phyloP scores from a whole-genome alignment of 2,888 invertebrate genomes.

The Caprella mutica region DNA sequence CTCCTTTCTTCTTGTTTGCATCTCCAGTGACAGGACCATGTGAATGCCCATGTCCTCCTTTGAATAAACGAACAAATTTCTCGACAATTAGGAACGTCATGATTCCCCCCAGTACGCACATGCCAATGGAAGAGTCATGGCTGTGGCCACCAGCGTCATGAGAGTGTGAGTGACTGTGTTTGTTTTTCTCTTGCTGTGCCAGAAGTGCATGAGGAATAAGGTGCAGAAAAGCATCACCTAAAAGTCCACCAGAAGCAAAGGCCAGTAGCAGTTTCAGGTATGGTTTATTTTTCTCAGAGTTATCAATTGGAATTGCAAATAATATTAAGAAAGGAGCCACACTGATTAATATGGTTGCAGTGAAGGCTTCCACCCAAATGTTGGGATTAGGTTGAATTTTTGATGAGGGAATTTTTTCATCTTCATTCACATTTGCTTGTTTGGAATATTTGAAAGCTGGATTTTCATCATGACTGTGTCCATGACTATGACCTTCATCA shows the following conservation, averaged over 20 bases:
- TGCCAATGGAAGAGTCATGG: slow-evolving; percentile 76
- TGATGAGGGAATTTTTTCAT: background rate
- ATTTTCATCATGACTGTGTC: slow-evolving; percentile 23
- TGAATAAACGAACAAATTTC: slow-evolving; percentile 75
- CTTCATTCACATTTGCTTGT: slow-evolving; percentile 22
- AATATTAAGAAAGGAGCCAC: slow-evolving; percentile 87
- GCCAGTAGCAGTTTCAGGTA: slow-evolving; percentile 78
- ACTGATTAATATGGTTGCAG: slow-evolving; percentile 85
- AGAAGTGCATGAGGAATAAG: slow-evolving; percentile 89
- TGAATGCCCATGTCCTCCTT: slow-evolving; percentile 67
- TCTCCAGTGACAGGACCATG: slow-evolving; percentile 41
- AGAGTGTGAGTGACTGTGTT: slow-evolving; percentile 46
- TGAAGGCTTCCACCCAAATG: slow-evolving; percentile 69
- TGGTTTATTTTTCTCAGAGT: slow-evolving; percentile 68
- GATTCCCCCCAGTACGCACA: slow-evolving; percentile 88
- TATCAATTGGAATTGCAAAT: slow-evolving; percentile 83
- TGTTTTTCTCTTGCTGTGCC: slow-evolving; percentile 39
- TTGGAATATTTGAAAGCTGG: slow-evolving; percentile 29
- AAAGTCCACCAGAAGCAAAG: slow-evolving; percentile 86
- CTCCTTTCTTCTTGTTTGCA: no score
- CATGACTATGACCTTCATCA: slow-evolving; percentile 8
- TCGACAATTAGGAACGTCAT: slow-evolving; percentile 86
- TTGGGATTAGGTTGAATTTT: slow-evolving; percentile 4
- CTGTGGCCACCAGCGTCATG: slow-evolving; percentile 42
- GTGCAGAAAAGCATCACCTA: slow-evolving; percentile 98